Percentiles rank a stretch among this genome's conserved stretches.
Evolutionary conservation across 2,888 invertebrate species (phyloP).

Genomic region (Trissolcus japonicus): DNA sequence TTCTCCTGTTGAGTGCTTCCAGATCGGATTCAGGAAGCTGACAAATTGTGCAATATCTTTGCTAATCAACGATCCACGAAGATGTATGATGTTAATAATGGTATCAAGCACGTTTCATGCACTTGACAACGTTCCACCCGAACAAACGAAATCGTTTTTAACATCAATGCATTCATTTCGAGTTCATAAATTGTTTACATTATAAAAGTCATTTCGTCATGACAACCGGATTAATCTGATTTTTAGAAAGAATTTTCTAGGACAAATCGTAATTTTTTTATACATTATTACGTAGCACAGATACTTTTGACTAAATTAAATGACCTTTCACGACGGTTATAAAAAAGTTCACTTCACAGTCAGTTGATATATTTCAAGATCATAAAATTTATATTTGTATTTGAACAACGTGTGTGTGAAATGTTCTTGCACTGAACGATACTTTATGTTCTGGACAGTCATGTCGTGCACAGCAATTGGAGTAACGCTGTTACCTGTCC

Average conservation of each 20-base stretch:
- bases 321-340: no score
- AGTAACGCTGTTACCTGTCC: constrained; percentile 39
- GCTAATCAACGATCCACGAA: constrained; percentile 37
- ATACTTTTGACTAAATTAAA: no score
- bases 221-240: no score
- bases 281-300: no score
- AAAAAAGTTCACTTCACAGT: no score
- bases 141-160: no score
- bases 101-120: constrained; percentile 30
- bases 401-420: constrained; percentile 32
- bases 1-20: constrained; percentile 42
- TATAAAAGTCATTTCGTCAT: no score
- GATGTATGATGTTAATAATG: constrained; percentile 41
- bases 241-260: no score
- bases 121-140: constrained; percentile 12
- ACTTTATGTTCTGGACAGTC: constrained; percentile 47
- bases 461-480: constrained; percentile 45
- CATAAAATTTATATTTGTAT: constrained; percentile 31
- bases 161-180: no score
- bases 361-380: constrained; percentile 25
- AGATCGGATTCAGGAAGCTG: constrained; percentile 47
- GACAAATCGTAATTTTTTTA: no score
- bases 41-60: constrained; percentile 51
- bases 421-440: constrained; percentile 34
- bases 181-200: no score